Percentiles rank a stretch among this genome's conserved stretches.
Evolutionary conservation across 1,140 invertebrate genomes (phyloP).

Genomic region (Tetraneura akinire): DNA sequence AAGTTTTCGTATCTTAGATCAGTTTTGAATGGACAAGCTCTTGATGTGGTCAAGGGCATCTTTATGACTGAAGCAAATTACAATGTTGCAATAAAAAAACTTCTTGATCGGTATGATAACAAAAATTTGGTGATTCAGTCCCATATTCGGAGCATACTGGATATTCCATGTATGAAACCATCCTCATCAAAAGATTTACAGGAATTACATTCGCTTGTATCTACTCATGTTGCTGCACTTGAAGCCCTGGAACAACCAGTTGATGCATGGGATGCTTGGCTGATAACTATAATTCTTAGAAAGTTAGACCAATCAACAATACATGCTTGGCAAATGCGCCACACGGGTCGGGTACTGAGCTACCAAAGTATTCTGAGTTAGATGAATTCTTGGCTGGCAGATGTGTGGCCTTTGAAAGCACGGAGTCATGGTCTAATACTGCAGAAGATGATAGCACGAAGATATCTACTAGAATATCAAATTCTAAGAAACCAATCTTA

Average conservation of each 20-base stretch:
- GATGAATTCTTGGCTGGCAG: neutral
- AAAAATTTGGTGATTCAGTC: no score
- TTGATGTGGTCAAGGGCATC: neutral
- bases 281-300: neutral
- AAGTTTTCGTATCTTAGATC: neutral
- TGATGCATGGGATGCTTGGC: neutral
- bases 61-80: neutral
- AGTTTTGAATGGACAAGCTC: neutral
- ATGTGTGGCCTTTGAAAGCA: no score
- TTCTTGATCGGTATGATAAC: neutral
- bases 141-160: neutral
- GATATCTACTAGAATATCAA: no score
- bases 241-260: neutral
- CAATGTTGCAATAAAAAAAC: neutral
- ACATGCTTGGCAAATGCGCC: neutral
- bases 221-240: no score
- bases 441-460: no score
- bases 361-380: neutral
- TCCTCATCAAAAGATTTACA: neutral
- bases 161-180: neutral
- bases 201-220: neutral
- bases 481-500: no score
- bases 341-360: neutral
- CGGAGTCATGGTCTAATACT: no score
- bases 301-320: neutral